Evolutionary conservation across 2,113 vertebrate genomes (phyloP), one percentile per base, ranked within the genome.

Genomic region (Xenotilapia longispinis): DNA sequence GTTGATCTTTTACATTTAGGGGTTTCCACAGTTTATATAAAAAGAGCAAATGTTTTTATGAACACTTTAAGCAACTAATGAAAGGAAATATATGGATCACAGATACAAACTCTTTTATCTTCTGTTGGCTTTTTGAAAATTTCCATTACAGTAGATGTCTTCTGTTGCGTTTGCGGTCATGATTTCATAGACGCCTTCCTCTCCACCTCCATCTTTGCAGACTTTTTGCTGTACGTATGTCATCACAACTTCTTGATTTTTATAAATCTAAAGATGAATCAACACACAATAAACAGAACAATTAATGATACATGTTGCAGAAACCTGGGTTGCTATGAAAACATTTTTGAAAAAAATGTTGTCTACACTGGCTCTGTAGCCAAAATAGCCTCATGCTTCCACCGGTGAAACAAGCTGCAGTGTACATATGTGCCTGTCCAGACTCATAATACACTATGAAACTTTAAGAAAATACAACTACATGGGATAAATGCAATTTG

Each of bases 331-430:
- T 70, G 28, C 0, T 63, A 63, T 33, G 58, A 2, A 63, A 33
- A 17, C 3, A 60, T 60, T 33, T n/a, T n/a, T 23, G 10, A 73
- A 73, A 42, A 11, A 54, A 53, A 19, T 13, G 13, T 58, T 21
- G 9, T 21, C 13, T 9, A 58, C 55, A 28, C 55, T 58, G 0
- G 23, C 7, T 28, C 26, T 31, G 13, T 31, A 58, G 7, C 13
- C 12, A 57, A 26, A 57, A 14, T 26, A 14, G 1, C 6, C 12
- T 14, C 21, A 26, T 57, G 23, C 12, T 26, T 57, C 1, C 54
- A 57, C 12, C 2, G 0, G 54, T 57, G 54, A 26, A 0, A 6
- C 11, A 13, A 7, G 54, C 0, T 26, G 6, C 3, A 57, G 23
- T 57, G 21, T 57, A 55, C 11, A 26, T 14, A 4, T 23, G 4